Evolutionary conservation across 1,140 invertebrate species (phyloP).

Genomic region (Dicyema japonicum): DNA sequence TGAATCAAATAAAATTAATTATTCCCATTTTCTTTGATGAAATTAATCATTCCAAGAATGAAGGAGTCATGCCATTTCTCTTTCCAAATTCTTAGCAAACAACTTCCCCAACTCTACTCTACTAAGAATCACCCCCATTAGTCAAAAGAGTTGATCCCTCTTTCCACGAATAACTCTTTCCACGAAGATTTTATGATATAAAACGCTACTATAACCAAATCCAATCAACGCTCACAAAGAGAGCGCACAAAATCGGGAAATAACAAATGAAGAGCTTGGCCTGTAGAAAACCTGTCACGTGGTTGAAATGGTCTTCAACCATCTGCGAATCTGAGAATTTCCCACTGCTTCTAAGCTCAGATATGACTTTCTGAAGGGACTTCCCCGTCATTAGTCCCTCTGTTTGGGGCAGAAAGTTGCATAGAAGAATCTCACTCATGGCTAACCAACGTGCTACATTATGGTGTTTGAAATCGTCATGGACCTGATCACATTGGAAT

Average conservation of each 20-base stretch:
- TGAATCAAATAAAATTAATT: no score
- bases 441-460: neutral
- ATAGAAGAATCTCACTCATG: conserved; percentile 40
- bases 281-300: conserved; percentile 42
- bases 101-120: conserved; percentile 89
- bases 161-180: conserved; percentile 94
- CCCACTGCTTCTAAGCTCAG: conserved; percentile 12
- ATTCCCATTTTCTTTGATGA: conserved; percentile 31
- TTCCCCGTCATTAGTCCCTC: conserved; percentile 30
- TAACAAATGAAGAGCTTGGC: conserved; percentile 82
- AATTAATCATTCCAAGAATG: conserved; percentile 73
- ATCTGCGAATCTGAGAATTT: conserved; percentile 40
- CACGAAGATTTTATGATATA: conserved; percentile 93
- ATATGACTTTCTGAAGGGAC: conserved; percentile 9
- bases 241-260: conserved; percentile 64
- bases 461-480: conserved; percentile 31
- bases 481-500: conserved; percentile 64
- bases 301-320: conserved; percentile 8
- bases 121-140: conserved; percentile 57
- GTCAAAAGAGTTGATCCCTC: conserved; percentile 95
- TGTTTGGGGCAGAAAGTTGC: conserved; percentile 91
- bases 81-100: conserved; percentile 74
- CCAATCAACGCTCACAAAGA: conserved; percentile 71
- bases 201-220: conserved; percentile 32
- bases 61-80: conserved; percentile 63